A percentile compares a stretch with the other conserved stretches of the same genome.
Evolutionary conservation across 2,113 vertebrate species (phyloP).

Genomic region (Sardina pilchardus): DNA sequence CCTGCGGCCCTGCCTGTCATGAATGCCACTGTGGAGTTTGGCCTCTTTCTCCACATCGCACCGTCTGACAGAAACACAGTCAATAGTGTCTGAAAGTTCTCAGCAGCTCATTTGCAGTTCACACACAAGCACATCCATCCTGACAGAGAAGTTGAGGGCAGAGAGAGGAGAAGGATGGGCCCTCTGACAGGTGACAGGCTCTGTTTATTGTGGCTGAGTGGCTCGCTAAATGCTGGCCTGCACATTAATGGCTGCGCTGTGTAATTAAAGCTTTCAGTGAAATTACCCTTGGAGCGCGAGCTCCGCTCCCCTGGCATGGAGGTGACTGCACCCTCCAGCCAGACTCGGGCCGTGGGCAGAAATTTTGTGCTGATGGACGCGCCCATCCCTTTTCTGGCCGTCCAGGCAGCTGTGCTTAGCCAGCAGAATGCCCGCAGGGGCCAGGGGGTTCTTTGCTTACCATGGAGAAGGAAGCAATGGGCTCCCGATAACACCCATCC

Average conservation of each 20-base stretch:
- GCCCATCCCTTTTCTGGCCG: slow-evolving; percentile 57
- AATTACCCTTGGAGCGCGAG: slow-evolving; percentile 15
- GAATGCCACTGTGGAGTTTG: not conserved
- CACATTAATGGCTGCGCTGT: slow-evolving; percentile 21
- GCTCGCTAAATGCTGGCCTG: slow-evolving; percentile 20
- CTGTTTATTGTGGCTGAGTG: slow-evolving; percentile 13
- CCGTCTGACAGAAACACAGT: not conserved
- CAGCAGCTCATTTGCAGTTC: not conserved
- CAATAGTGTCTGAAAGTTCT: not conserved
- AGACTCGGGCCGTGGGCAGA: not conserved
- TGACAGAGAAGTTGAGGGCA: not conserved
- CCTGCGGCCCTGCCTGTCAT: not conserved
- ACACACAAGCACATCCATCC: not conserved
- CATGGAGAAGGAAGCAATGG: slow-evolving; percentile 64
- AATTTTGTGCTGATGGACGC: slow-evolving; percentile 59
- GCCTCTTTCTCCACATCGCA: not conserved
- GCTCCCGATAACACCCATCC: slow-evolving; percentile 63
- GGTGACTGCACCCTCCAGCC: not conserved
- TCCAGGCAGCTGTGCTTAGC: slow-evolving; percentile 74
- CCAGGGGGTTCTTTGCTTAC: slow-evolving; percentile 68
- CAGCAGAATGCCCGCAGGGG: slow-evolving; percentile 66
- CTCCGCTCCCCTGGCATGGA: not conserved
- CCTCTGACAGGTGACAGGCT: slow-evolving; percentile 19
- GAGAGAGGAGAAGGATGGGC: not conserved
- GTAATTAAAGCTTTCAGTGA: slow-evolving; percentile 35